Evolutionary conservation across 2,888 invertebrate species (phyloP), one percentile per base, ranked within the genome.

Genomic region (Polietes domitor): DNA sequence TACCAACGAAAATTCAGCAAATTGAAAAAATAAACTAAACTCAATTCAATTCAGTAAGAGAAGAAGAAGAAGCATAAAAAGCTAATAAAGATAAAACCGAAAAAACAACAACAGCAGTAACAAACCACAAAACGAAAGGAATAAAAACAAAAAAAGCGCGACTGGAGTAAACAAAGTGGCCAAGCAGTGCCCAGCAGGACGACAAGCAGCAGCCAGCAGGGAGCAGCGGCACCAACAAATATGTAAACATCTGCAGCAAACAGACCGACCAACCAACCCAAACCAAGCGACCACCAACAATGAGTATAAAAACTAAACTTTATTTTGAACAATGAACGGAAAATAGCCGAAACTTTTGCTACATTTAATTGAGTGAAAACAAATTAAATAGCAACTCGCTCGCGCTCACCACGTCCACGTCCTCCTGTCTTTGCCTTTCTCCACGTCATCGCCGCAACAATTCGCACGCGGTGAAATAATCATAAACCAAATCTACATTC

Each of bases 11-110:
- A 68, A 68, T 68, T 10, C 37, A 68, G 43, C 68, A 68, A 68
- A 68, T 68, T 68, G 68, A 68, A 68, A 68, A 68, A 19, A 68
- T 68, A 68, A 68, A 68, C 68, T 68, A 68, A 68, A 68, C 68
- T 37, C 65, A 65, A 61, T 41, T 65, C 65, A 41, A 65, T 41
- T 65, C 19, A 6, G n/a, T n/a, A n/a, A n/a, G 24, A 21, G 37
- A 2, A 28, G 28, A 26, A n/a, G n/a, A 61, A 28, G n/a, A 61
- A 61, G 28, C n/a, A n/a, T 17, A 53, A 53, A 7, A 53, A 26
- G 28, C 26, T 58, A 10, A 10, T 15, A 10, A 24, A 1, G n/a
- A n/a, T n/a, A n/a, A n/a, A 50, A 17, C 32, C n/a, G n/a, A n/a
- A 55, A 24, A 15, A 5, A 41, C 41, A 41, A 41, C 41, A 41